Evolutionary conservation across 2,797 vertebrate species (phyloP).

Genomic region (Dendrocincla fuliginosa): DNA sequence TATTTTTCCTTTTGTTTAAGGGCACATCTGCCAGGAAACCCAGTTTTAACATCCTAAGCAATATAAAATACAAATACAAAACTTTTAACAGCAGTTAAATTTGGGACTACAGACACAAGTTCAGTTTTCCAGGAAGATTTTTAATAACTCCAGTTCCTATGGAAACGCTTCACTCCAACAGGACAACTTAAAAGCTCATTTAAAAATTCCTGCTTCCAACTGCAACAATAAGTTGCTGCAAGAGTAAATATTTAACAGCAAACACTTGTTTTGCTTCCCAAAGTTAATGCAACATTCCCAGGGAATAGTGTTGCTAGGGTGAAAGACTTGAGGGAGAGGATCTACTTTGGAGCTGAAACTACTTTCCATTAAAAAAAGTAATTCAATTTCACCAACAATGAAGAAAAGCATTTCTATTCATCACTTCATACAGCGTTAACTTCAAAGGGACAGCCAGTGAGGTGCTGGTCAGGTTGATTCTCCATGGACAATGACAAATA

Average conservation of each 20-base stretch:
- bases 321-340: not conserved
- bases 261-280: not conserved
- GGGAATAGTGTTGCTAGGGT: not conserved
- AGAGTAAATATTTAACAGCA: not conserved
- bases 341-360: not conserved
- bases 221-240: not conserved
- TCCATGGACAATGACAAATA: not conserved
- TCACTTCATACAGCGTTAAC: not conserved
- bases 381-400: not conserved
- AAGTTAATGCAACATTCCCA: not conserved
- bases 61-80: not conserved
- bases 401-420: not conserved
- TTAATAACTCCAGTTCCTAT: not conserved
- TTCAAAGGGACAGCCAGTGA: not conserved
- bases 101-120: not conserved
- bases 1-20: not conserved
- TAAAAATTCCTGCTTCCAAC: not conserved
- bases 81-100: not conserved
- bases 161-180: not conserved
- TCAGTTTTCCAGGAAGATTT: not conserved
- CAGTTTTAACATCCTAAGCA: not conserved
- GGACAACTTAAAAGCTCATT: not conserved
- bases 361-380: not conserved
- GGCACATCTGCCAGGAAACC: not conserved
- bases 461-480: not conserved